phyloP scores from a whole-genome alignment of 2,797 vertebrate genomes.

The Microtus californicus region DNA sequence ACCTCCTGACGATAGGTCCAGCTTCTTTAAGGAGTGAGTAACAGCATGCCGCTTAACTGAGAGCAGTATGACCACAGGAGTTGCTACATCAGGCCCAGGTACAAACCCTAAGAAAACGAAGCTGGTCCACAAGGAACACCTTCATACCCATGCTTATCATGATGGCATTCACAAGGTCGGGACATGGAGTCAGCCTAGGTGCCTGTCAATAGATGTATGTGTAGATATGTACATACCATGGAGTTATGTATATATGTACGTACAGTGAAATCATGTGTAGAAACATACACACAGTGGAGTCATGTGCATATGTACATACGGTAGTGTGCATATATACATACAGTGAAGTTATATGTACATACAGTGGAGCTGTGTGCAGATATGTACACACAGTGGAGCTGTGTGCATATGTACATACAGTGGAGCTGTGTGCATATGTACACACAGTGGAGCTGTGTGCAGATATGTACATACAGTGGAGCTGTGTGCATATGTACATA shows the following conservation, averaged over 20 bases:
- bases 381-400: neutral
- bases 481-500: neutral
- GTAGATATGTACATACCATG: neutral
- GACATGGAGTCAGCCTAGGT: neutral
- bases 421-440: neutral
- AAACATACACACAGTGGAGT: neutral
- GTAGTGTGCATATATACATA: no score
- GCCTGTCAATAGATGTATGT: neutral
- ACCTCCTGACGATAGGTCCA: constrained; percentile 90
- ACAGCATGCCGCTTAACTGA: neutral
- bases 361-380: neutral
- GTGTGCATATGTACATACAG: neutral
- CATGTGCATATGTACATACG: neutral
- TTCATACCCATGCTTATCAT: neutral
- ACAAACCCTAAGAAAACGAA: neutral
- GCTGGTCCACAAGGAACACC: neutral
- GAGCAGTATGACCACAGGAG: neutral
- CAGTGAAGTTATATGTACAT: neutral
- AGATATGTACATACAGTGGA: neutral
- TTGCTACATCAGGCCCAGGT: neutral
- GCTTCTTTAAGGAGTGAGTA: neutral
- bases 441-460: neutral
- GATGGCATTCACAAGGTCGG: neutral
- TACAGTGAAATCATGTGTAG: neutral
- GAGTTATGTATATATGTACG: neutral